phyloP scores from a whole-genome alignment of 1,140 invertebrate genomes.

The Leptinotarsa lineolata region DNA sequence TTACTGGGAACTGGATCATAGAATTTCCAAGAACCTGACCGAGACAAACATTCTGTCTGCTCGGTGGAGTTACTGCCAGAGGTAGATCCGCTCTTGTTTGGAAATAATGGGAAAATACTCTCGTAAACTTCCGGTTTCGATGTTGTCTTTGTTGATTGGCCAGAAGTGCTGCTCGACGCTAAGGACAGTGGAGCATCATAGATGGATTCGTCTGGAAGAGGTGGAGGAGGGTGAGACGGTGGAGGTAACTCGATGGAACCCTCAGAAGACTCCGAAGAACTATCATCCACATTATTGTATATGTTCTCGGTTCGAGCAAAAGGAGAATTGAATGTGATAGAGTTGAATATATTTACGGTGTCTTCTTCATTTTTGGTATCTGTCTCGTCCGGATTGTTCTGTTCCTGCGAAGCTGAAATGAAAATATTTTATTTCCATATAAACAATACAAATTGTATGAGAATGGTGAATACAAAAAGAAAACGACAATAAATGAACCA shows the following conservation, averaged over 20 bases:
- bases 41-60: conserved; percentile 43
- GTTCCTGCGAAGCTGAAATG: conserved; percentile 36
- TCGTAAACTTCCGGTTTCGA: conserved; percentile 49
- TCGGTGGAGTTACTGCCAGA: conserved; percentile 47
- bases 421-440: no score
- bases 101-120: conserved; percentile 56
- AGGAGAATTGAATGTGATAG: conserved; percentile 52
- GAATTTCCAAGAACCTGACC: conserved; percentile 64
- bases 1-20: conserved; percentile 58
- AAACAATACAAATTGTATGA: no score
- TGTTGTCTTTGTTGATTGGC: conserved; percentile 54
- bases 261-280: conserved; percentile 40
- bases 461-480: no score
- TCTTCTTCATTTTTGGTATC: conserved; percentile 35
- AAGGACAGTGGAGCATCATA: conserved; percentile 63
- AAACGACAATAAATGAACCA: no score
- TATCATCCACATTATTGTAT: conserved; percentile 46
- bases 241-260: conserved; percentile 58
- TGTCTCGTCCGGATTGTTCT: conserved; percentile 21
- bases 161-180: conserved; percentile 54
- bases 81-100: conserved; percentile 57
- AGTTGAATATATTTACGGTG: conserved; percentile 50
- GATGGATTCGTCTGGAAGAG: conserved; percentile 62
- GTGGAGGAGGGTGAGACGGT: conserved; percentile 64
- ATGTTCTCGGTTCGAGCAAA: conserved; percentile 39